A percentile compares a stretch with the other conserved stretches of the same genome.
These are phyloP conservation scores for Schlechtendalia chinensis DNA, from an alignment of 1,140 invertebrate species.

Conservation along the genomic window DNA sequence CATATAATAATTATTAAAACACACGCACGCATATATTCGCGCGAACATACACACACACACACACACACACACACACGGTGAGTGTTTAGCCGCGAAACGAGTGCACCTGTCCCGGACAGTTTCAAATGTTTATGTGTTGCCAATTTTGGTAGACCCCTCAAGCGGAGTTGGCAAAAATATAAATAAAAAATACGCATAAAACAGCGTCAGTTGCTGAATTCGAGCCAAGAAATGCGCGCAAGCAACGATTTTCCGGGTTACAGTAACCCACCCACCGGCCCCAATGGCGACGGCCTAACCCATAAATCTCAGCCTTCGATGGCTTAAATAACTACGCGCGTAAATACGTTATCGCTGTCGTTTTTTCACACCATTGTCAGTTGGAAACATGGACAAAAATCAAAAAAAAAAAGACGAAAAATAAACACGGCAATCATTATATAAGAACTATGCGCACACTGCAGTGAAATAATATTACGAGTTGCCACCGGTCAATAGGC, in stretches of 20 bases:
- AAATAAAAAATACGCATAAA: neutral
- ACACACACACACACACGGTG: too few relatives aligned
- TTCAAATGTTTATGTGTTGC: conserved; percentile 10
- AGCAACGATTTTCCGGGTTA: conserved; percentile 25
- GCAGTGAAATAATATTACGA: neutral
- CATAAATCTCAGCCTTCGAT: conserved; percentile 31
- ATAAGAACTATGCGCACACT: too few relatives aligned
- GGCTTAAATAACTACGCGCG: neutral
- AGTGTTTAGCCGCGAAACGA: neutral
- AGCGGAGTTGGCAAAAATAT: neutral
- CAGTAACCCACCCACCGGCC: neutral
- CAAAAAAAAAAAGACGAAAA: neutral
- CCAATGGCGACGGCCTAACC: neutral
- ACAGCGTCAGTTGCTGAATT: neutral
- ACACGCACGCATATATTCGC: neutral
- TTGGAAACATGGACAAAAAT: neutral
- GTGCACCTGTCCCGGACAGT: conserved; percentile 3
- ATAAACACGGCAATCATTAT: neutral
- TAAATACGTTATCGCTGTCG: neutral
- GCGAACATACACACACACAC: too few relatives aligned
- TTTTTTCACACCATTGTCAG: neutral
- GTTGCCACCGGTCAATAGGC: neutral
- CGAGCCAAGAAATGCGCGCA: conserved; percentile 27
- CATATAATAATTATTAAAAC: neutral
- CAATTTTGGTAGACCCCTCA: conserved; percentile 25